These are phyloP conservation scores for Lepisosteus oculatus DNA, from an alignment of 2,113 vertebrate genomes.

Conservation along the genomic window DNA sequence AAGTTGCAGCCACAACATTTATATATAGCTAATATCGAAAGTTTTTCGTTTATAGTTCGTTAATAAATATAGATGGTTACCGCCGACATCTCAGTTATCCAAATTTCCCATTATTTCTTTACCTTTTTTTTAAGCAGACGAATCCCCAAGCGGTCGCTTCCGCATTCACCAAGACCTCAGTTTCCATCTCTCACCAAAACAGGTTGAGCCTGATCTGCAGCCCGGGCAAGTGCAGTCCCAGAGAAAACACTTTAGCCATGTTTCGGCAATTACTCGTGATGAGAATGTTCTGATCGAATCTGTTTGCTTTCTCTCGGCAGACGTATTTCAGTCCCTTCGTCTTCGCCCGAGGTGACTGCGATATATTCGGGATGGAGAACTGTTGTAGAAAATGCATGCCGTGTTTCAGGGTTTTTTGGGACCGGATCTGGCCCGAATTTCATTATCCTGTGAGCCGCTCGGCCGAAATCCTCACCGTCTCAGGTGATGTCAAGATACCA, in stretches of 20 bases:
- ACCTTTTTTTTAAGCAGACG: too few species aligned
- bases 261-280: conserved; percentile 5
- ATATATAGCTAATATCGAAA: too few species aligned
- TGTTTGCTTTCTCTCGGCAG: too few species aligned
- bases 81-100: too few species aligned
- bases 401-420: conserved; percentile 76
- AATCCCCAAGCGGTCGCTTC: conserved; percentile 42
- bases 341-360: conserved; percentile 1
- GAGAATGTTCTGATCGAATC: conserved; percentile 19
- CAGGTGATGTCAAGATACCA: conserved; percentile 59
- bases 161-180: conserved; percentile 53
- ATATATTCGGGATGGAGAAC: conserved; percentile 72
- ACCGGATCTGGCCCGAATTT: conserved; percentile 77
- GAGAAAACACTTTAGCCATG: conserved; percentile 1
- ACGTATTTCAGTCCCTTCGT: neutral
- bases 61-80: too few species aligned
- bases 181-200: conserved; percentile 48
- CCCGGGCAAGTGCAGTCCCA: conserved; percentile 19
- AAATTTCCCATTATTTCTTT: too few species aligned
- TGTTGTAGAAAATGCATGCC: conserved; percentile 77
- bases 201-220: conserved; percentile 62
- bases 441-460: conserved; percentile 37
- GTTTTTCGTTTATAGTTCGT: too few species aligned
- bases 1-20: too few species aligned
- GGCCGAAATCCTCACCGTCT: conserved; percentile 59